Conservation (phyloP, 2,888 invertebrate genomes). For the Chalcosyrphus nemorum region DNA sequence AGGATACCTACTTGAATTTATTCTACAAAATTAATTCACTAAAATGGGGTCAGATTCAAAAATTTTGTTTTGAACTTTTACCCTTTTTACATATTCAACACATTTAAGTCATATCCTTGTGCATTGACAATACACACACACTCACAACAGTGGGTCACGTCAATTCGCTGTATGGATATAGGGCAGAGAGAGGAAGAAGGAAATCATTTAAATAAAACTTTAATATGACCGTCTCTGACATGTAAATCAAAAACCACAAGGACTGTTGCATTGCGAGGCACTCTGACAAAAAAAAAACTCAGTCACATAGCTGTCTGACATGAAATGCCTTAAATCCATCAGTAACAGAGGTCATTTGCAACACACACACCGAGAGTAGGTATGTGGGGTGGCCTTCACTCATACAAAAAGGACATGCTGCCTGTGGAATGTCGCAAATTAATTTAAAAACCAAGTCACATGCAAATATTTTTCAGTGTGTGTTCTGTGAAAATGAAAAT, state of each 20-base stretch:
- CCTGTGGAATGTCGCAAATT: slow-evolving; percentile 29
- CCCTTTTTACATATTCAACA: background rate
- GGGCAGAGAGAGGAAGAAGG: background rate
- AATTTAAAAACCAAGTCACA: slow-evolving; percentile 28
- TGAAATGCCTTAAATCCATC: slow-evolving; percentile 18
- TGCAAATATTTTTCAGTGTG: background rate
- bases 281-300: slow-evolving; percentile 5
- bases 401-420: slow-evolving; percentile 9
- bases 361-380: background rate
- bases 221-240: slow-evolving; percentile 16
- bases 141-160: background rate
- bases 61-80: background rate
- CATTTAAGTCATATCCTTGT: background rate
- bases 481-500: background rate
- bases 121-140: background rate
- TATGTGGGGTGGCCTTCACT: slow-evolving; percentile 1
- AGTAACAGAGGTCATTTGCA: slow-evolving; percentile 5
- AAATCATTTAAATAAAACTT: slow-evolving; percentile 9
- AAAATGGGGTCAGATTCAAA: background rate
- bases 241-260: slow-evolving; percentile 36
- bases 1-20: background rate
- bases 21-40: background rate
- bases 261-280: background rate
- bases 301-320: slow-evolving; percentile 23
- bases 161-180: background rate